Evolutionary conservation across 2,888 invertebrate genomes (phyloP).

Genomic region (Ypsolopha scabrella): DNA sequence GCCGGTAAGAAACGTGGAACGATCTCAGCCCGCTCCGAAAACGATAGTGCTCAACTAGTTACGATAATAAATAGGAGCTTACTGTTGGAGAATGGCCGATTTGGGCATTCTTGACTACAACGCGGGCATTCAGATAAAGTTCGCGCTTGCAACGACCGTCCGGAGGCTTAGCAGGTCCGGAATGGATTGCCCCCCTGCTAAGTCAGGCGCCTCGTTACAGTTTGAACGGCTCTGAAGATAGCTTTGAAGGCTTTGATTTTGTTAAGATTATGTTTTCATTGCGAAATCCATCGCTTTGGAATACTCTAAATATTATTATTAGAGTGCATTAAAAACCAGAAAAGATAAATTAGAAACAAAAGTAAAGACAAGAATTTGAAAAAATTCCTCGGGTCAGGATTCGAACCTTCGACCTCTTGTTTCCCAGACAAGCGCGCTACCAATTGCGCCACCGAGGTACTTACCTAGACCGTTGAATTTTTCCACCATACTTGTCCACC

Average conservation of each 20-base stretch:
- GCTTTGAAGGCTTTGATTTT: not conserved
- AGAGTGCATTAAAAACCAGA: too few species aligned
- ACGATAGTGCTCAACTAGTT: constrained; percentile 59
- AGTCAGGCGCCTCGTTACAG: not conserved
- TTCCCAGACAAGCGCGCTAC: too few species aligned
- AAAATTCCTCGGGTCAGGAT: too few species aligned
- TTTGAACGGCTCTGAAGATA: not conserved
- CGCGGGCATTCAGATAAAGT: constrained; percentile 50
- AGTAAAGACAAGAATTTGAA: too few species aligned
- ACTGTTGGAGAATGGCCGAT: constrained; percentile 55
- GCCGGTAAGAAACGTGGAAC: constrained; percentile 45
- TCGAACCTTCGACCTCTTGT: too few species aligned
- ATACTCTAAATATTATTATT: too few species aligned
- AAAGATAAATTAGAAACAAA: too few species aligned
- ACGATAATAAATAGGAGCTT: constrained; percentile 58
- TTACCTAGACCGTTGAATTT: too few species aligned
- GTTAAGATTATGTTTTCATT: too few species aligned
- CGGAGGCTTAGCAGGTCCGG: constrained; percentile 35
- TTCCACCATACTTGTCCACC: too few species aligned
- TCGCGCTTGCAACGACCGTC: constrained; percentile 49
- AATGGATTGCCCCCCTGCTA: constrained; percentile 26
- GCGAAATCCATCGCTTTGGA: too few species aligned
- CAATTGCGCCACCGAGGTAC: too few species aligned
- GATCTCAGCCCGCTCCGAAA: constrained; percentile 42
- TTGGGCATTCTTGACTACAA: constrained; percentile 58